Conservation (phyloP, 2,888 invertebrate species). For the Megamerina dolium region DNA sequence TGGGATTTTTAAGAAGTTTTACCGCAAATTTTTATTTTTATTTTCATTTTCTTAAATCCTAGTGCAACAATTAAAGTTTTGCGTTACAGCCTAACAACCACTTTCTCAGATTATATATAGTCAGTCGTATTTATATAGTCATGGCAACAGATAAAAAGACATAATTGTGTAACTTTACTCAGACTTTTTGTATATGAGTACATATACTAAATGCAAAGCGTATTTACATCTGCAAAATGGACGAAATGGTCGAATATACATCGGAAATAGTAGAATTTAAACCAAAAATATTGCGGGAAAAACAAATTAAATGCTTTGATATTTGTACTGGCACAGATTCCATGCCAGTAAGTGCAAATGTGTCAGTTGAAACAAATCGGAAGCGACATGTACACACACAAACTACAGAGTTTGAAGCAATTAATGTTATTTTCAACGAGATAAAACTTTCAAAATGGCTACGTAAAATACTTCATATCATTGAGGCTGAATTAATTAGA, state of each 20-base stretch:
- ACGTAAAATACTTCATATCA: slow-evolving; percentile 49
- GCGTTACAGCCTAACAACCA: too few relatives aligned
- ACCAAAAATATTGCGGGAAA: slow-evolving; percentile 49
- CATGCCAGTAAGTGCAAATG: slow-evolving; percentile 25
- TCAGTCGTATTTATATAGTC: too few relatives aligned
- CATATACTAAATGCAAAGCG: too few relatives aligned
- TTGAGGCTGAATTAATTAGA: slow-evolving; percentile 50
- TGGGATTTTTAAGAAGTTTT: too few relatives aligned
- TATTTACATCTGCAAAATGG: too few relatives aligned
- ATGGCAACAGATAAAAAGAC: too few relatives aligned
- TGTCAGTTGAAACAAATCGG: slow-evolving; percentile 29
- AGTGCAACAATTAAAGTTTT: too few relatives aligned
- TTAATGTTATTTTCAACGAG: slow-evolving; percentile 39
- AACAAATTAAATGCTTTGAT: slow-evolving; percentile 37
- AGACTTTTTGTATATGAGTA: too few relatives aligned
- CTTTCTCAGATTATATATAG: too few relatives aligned
- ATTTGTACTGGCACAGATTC: slow-evolving; percentile 39
- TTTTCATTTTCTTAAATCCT: too few relatives aligned
- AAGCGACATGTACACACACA: slow-evolving; percentile 39
- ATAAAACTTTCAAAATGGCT: slow-evolving; percentile 50
- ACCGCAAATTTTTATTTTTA: too few relatives aligned
- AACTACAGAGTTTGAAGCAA: slow-evolving; percentile 35
- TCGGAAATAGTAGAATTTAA: slow-evolving; percentile 52
- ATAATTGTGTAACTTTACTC: too few relatives aligned
- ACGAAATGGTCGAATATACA: slow-evolving; percentile 50